Evolutionary conservation across 2,113 vertebrate genomes (phyloP), one percentile per base, ranked within the genome.

Genomic region (Lampris megalopsis): DNA sequence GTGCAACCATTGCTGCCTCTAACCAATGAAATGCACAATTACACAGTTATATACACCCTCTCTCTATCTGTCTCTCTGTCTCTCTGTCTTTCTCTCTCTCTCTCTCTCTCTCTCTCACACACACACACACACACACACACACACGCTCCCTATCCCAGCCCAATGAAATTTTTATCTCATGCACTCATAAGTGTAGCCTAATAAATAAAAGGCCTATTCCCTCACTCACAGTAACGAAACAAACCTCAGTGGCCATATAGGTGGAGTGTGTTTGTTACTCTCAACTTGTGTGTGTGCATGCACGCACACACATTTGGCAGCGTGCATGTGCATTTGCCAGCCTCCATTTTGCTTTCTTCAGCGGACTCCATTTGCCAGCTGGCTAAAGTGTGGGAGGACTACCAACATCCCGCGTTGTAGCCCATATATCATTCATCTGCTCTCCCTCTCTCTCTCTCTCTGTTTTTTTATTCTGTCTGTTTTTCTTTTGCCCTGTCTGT

Each of bases 351-450:
- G 93, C 93, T n/a, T 89, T 81, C 91, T 90, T 94, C 96, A 95
- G 96, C 96, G 96, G 95, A 96, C 96, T 96, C 95, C 95, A 97
- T 96, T 97, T 97, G 96, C 95, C 43, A 96, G 94, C 94, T 95
- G 95, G 93, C 94, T n/a, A n/a, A n/a, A n/a, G n/a, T n/a, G n/a
- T 96, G 50, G 50, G n/a, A 11, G 10, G n/a, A 13, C 13, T 13
- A 53, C 9, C 50, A 52, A 52, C 50, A 52, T 11, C 9, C 50
- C 11, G 9, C n/a, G 13, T 6, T 45, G 43, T 45, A 13, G n/a
- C n/a, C n/a, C n/a, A n/a, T n/a, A n/a, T n/a, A n/a, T n/a, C n/a
- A n/a, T n/a, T n/a, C n/a, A n/a, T n/a, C n/a, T n/a, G n/a, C n/a
- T n/a, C 50, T 13, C 10, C 6, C 38, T 43, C 68, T 60, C 69